Conservation (phyloP, 1,140 invertebrate genomes). For the Caenorhabditis briggsae region DNA sequence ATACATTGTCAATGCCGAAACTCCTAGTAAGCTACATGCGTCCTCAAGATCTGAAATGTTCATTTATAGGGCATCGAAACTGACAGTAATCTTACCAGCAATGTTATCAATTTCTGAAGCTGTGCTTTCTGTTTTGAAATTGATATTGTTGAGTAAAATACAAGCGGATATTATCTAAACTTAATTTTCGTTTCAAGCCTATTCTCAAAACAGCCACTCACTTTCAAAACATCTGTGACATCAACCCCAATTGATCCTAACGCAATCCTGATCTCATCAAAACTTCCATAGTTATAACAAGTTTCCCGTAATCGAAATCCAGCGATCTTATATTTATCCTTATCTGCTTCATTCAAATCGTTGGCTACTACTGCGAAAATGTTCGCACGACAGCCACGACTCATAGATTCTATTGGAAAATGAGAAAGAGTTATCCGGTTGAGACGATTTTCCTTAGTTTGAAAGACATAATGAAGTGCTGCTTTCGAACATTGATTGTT, state of each 20-base stretch:
- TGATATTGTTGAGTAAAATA: constrained; percentile 57
- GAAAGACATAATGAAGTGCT: constrained; percentile 23
- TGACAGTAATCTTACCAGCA: neutral
- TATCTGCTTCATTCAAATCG: constrained; percentile 54
- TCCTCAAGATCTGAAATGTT: constrained; percentile 56
- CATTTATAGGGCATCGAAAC: neutral
- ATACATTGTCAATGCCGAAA: constrained; percentile 57
- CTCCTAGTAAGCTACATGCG: constrained; percentile 39
- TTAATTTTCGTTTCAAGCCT: too few species aligned
- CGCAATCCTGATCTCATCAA: constrained; percentile 54
- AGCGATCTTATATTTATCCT: constrained; percentile 42
- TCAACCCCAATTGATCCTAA: constrained; percentile 44
- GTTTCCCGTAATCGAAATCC: constrained; percentile 57
- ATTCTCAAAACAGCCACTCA: neutral
- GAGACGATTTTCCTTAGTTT: constrained; percentile 26
- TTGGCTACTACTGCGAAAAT: constrained; percentile 58
- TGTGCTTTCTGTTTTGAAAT: constrained; percentile 54
- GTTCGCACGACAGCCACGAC: constrained; percentile 52
- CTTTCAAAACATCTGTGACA: constrained; percentile 48
- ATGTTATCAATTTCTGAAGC: constrained; percentile 57
- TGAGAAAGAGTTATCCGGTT: constrained; percentile 31
- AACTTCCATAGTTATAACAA: constrained; percentile 40
- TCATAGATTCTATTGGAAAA: constrained; percentile 55
- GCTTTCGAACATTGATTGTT: constrained; percentile 57
- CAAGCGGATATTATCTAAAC: constrained; percentile 56